Percentiles rank a stretch among this genome's conserved stretches.
phyloP scores from a whole-genome alignment of 2,797 vertebrate genomes.

The Epinephelus malabaricus region DNA sequence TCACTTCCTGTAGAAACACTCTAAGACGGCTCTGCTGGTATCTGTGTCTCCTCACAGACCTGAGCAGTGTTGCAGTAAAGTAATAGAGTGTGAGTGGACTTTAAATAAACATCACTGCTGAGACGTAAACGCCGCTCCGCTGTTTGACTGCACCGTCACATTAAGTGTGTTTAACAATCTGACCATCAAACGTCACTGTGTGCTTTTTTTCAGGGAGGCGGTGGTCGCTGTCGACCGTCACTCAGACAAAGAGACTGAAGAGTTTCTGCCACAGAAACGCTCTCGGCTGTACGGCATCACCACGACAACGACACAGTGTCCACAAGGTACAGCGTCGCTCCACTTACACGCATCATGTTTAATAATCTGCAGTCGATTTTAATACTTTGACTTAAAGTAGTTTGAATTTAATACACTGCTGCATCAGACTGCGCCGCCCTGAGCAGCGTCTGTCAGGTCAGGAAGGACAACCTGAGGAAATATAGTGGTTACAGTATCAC shows the following conservation, averaged over 20 bases:
- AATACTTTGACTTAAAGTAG: too few species aligned
- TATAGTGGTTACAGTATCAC: too few species aligned
- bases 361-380: too few species aligned
- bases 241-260: conserved; percentile 85
- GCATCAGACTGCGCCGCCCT: too few species aligned
- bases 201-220: conserved; percentile 87
- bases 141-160: conserved; percentile 16
- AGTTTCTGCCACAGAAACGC: conserved; percentile 91
- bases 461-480: too few species aligned
- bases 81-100: background rate
- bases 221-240: conserved; percentile 89
- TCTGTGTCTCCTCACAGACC: too few species aligned
- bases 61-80: too few species aligned
- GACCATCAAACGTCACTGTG: background rate
- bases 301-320: conserved; percentile 56
- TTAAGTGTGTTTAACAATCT: conserved; percentile 22
- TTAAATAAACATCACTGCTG: conserved; percentile 10
- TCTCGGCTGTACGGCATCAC: conserved; percentile 93
- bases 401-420: too few species aligned
- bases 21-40: background rate
- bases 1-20: too few species aligned
- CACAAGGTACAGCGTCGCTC: conserved; percentile 44
- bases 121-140: background rate
- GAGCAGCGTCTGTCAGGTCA: too few species aligned
- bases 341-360: too few species aligned